Base-by-base conservation (phyloP, 2,113 vertebrate species). In the Catharus fuscescens region DNA sequence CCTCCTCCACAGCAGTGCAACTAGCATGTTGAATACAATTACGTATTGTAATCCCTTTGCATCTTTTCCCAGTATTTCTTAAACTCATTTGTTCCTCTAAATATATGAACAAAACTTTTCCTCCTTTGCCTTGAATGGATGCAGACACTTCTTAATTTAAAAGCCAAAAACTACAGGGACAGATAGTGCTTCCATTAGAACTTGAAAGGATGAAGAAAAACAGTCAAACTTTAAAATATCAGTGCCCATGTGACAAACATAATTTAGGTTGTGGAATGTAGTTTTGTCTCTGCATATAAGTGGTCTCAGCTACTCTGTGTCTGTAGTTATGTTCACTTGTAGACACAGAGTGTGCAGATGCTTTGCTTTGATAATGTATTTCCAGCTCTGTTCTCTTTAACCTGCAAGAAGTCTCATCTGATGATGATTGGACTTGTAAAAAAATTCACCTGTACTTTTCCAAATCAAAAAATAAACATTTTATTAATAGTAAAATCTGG, bases 11-110 rank as follows among this genome's bases (percentile, higher is more conserved):
- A 70, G 31, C 10, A 60, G 23, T 59, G 50, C 47, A 79, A 24
- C 40, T 50, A 44, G 44, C 28, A 36, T 5, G 6, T 14, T 28
- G 44, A 85, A 88, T 29, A 28, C 9, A 17, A 29, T 57, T 69
- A 42, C 32, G 7, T 5, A 10, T 47, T 62, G 20, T 44, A 89
- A 94, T 78, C 18, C 44, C 19, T 53, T 88, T 31, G 17, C 48
- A 79, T 70, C n/a, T 76, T 92, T 86, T 92, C 76, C 54, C 67
- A 83, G 87, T 14, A 31, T 94, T 94, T 92, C 87, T 95, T 81
- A 88, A 90, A 29, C 64, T 71, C 9, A 25, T 89, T 80, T 91
- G 7, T 48, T 94, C 45, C 65, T 53, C 90, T 69, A 50, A 61
- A 88, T 88, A 81, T 45, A 65, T 93, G 81, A 86, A 73, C 80